Conservation (phyloP, 2,113 vertebrate species). For the Nibea albiflora region DNA sequence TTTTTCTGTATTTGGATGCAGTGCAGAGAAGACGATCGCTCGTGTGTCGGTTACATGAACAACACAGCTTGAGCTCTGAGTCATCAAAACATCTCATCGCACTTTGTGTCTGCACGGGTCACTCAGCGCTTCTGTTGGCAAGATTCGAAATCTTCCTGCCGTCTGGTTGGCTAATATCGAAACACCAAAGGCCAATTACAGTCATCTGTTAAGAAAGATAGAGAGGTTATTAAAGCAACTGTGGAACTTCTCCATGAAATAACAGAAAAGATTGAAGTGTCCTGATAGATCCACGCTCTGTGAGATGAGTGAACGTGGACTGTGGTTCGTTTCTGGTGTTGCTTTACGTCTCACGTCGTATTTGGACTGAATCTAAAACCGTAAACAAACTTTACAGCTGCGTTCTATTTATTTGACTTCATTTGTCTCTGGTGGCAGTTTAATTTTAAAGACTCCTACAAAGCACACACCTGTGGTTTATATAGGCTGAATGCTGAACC, state of each 20-base stretch:
- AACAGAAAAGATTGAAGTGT: too few relatives aligned
- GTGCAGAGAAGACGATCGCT: not conserved
- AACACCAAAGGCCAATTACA: constrained; percentile 12
- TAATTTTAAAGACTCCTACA: not conserved
- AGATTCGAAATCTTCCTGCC: constrained; percentile 30
- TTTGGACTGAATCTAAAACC: not conserved
- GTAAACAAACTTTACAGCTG: too few relatives aligned
- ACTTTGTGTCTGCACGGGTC: not conserved
- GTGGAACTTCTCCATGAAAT: too few relatives aligned
- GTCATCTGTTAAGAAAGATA: constrained; percentile 16
- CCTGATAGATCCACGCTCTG: not conserved
- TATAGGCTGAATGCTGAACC: not conserved
- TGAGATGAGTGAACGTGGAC: constrained; percentile 6
- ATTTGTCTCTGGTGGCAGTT: not conserved
- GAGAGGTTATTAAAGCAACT: not conserved
- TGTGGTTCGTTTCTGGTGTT: not conserved
- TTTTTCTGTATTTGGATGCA: not conserved
- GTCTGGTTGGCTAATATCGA: constrained; percentile 16
- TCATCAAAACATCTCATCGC: constrained; percentile 2
- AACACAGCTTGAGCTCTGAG: constrained; percentile 6
- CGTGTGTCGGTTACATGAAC: not conserved
- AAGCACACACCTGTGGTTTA: not conserved
- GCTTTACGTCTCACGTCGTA: not conserved
- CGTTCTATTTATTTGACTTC: not conserved
- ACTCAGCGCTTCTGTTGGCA: not conserved